These are phyloP conservation scores for Leptinotarsa rubiginosa DNA, from an alignment of 2,888 invertebrate species.

Conservation along the genomic window DNA sequence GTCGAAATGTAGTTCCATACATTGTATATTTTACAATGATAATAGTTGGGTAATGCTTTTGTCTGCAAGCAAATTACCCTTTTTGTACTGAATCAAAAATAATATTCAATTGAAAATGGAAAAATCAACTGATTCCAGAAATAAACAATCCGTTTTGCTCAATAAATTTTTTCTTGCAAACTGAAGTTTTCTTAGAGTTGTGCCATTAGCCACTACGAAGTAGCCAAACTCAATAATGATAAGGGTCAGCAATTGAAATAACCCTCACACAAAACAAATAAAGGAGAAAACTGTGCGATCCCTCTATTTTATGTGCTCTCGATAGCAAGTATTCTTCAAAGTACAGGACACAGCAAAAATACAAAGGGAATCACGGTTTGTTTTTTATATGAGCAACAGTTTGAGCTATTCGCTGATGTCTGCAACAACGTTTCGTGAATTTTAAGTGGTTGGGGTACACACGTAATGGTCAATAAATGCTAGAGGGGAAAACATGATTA, in stretches of 20 bases:
- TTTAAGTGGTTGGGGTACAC: slow-evolving; percentile 34
- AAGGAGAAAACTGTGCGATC: slow-evolving; percentile 50
- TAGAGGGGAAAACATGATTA: slow-evolving; percentile 19
- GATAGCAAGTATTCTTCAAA: slow-evolving; percentile 44
- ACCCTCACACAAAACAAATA: slow-evolving; percentile 56
- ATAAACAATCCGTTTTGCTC: neutral
- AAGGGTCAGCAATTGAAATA: slow-evolving; percentile 61
- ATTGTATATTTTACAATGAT: too few species aligned
- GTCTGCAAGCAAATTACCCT: too few species aligned
- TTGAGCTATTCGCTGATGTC: slow-evolving; percentile 45
- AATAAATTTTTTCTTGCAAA: neutral
- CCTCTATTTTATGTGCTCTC: slow-evolving; percentile 50
- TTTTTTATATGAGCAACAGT: slow-evolving; percentile 46
- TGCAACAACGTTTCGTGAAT: slow-evolving; percentile 39
- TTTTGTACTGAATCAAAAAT: too few species aligned
- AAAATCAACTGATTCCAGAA: neutral
- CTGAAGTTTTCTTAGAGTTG: neutral
- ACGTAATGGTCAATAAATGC: slow-evolving; percentile 33
- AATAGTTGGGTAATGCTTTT: too few species aligned
- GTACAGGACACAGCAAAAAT: slow-evolving; percentile 48
- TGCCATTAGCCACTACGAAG: slow-evolving; percentile 34
- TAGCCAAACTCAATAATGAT: slow-evolving; percentile 61
- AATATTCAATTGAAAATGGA: neutral
- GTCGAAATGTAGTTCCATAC: too few species aligned
- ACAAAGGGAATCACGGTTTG: slow-evolving; percentile 46